Evolutionary conservation across 2,797 vertebrate genomes (phyloP).

Genomic region (Enteromius mattozi): DNA sequence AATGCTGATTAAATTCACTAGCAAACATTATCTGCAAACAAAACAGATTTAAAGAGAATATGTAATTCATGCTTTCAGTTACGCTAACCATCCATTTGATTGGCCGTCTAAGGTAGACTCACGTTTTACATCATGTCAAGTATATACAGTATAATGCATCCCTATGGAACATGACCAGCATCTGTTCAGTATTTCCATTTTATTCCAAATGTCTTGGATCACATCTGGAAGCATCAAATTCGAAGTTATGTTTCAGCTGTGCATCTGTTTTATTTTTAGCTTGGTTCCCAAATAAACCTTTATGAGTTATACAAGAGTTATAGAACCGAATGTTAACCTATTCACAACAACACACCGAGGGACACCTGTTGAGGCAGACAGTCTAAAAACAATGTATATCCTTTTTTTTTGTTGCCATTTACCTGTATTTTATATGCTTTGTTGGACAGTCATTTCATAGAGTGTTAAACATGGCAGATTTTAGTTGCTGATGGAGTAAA

Average conservation of each 20-base stretch:
- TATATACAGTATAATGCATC: constrained; percentile 28
- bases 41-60: background rate
- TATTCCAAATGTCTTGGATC: constrained; percentile 26
- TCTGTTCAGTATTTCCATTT: constrained; percentile 29
- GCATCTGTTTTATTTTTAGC: constrained; percentile 42
- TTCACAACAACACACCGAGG: background rate
- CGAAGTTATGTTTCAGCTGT: constrained; percentile 37
- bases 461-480: constrained; percentile 7
- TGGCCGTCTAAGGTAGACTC: background rate
- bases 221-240: constrained; percentile 44
- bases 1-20: constrained; percentile 8
- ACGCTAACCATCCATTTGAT: constrained; percentile 1
- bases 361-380: background rate
- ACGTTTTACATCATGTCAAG: constrained; percentile 13
- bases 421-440: background rate
- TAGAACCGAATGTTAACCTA: background rate
- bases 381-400: background rate
- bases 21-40: constrained; percentile 2
- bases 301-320: background rate
- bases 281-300: constrained; percentile 16
- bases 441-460: background rate
- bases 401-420: background rate
- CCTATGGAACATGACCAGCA: constrained; percentile 33
- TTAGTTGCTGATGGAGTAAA: constrained; percentile 25
- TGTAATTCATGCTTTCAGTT: background rate